Percentiles rank a stretch among this genome's conserved stretches.
phyloP scores from a whole-genome alignment of 2,797 vertebrate species.

The Toxotes lorentzi region DNA sequence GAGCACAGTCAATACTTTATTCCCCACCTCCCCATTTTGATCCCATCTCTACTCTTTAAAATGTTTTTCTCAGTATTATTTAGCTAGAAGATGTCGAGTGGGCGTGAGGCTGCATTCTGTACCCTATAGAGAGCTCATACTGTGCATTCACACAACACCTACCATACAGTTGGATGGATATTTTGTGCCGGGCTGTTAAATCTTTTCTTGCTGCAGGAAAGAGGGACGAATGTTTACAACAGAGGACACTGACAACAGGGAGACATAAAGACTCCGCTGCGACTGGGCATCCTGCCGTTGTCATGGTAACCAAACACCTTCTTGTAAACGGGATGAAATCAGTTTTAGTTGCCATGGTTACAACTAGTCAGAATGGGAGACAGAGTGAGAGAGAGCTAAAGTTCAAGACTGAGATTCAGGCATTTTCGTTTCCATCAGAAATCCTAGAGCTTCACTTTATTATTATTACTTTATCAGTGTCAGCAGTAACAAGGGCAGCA shows the following conservation, averaged over 20 bases:
- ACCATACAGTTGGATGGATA: background rate
- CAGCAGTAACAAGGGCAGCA: no score
- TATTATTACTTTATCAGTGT: no score
- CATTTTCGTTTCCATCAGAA: background rate
- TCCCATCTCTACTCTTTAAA: no score
- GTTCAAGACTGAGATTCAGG: conserved; percentile 19
- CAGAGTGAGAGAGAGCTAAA: background rate
- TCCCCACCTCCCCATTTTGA: background rate
- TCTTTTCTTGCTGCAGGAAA: background rate
- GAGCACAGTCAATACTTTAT: background rate
- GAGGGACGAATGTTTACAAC: conserved; percentile 8
- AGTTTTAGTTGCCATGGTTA: conserved; percentile 66
- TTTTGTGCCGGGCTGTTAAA: background rate
- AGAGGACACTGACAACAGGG: conserved; percentile 2
- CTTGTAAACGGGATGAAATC: conserved; percentile 55
- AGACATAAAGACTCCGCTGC: conserved; percentile 15
- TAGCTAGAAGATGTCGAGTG: background rate
- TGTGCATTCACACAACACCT: background rate
- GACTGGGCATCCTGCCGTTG: conserved; percentile 42
- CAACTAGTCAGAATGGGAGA: conserved; percentile 31
- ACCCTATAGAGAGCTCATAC: no score
- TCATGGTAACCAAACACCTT: conserved; percentile 51
- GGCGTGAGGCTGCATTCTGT: background rate
- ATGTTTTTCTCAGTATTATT: background rate
- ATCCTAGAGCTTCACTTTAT: background rate